Base-by-base conservation (phyloP, 2,797 vertebrate species). In the Knipowitschia caucasica region DNA sequence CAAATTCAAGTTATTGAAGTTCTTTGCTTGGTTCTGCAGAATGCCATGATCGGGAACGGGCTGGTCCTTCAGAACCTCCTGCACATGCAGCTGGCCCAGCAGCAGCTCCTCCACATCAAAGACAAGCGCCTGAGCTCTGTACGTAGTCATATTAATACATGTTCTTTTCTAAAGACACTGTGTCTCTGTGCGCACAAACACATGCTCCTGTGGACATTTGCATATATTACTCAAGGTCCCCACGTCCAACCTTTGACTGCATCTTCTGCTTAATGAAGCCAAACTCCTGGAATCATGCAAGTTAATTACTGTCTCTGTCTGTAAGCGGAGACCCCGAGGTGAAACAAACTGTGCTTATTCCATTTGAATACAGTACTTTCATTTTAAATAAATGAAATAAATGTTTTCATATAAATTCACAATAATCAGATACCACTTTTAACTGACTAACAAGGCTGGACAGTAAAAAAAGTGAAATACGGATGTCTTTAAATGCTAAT, bases 101-200 rank as follows among this genome's bases (percentile, higher is more conserved):
- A 96, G 56, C 94, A 94, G 25, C 88, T 97, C 31, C 79, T 96
- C 56, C 93, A 95, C 86, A 91, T 94, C 67, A 96, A 98, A 59
- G 94, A 90, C 77, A 75, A 93, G 50, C 93, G 93, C 77, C 70
- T 94, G 69, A 93, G 90, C 77, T 94, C 85, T 43, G 93, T 96
- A 89, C 94, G 93, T 57, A 31, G 39, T n/a, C n/a, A n/a, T n/a
- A n/a, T n/a, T n/a, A n/a, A n/a, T n/a, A n/a, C n/a, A n/a, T n/a
- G n/a, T n/a, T n/a, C n/a, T n/a, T n/a, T n/a, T n/a, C n/a, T n/a
- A n/a, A n/a, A n/a, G n/a, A n/a, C n/a, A n/a, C 33, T 62, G 50
- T 64, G 47, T 36, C 23, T 60, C 26, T 26, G 15, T 65, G 53
- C 64, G 38, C 63, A 21, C 51, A 44, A 56, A 20, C 11, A 34